Conservation (phyloP, 2,797 vertebrate species). For the Chrosomus eos region DNA sequence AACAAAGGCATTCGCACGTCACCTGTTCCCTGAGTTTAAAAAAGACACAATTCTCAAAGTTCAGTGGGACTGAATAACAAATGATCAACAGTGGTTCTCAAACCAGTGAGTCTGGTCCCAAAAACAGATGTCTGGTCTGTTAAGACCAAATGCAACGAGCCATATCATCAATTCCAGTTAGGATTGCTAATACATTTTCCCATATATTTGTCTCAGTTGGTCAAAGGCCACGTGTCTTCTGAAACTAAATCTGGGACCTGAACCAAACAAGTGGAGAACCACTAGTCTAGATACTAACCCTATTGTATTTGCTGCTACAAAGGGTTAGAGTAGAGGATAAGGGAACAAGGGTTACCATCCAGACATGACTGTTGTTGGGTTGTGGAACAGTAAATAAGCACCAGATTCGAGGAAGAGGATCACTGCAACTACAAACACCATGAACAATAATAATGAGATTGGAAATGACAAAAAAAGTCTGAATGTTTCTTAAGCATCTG, state of each 20-base stretch:
- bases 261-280: not conserved
- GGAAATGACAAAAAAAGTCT: not conserved
- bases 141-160: not conserved
- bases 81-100: not conserved
- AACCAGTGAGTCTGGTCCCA: not conserved
- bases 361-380: not conserved
- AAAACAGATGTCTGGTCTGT: not conserved
- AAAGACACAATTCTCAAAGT: constrained; percentile 10
- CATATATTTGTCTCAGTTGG: not conserved
- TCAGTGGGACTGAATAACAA: not conserved
- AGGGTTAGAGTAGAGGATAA: not conserved
- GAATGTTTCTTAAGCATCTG: not conserved
- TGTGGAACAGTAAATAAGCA: constrained; percentile 33
- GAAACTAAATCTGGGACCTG: not conserved
- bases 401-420: constrained; percentile 24
- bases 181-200: too few species aligned
- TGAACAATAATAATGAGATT: not conserved
- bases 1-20: constrained; percentile 14
- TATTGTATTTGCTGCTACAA: not conserved
- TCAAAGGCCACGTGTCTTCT: not conserved
- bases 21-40: constrained; percentile 56
- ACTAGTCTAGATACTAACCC: not conserved
- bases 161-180: not conserved
- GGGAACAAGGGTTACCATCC: not conserved
- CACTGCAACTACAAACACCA: constrained; percentile 49